Base-by-base conservation (phyloP, 2,113 vertebrate genomes). In the Psilopsiagon aurifrons region DNA sequence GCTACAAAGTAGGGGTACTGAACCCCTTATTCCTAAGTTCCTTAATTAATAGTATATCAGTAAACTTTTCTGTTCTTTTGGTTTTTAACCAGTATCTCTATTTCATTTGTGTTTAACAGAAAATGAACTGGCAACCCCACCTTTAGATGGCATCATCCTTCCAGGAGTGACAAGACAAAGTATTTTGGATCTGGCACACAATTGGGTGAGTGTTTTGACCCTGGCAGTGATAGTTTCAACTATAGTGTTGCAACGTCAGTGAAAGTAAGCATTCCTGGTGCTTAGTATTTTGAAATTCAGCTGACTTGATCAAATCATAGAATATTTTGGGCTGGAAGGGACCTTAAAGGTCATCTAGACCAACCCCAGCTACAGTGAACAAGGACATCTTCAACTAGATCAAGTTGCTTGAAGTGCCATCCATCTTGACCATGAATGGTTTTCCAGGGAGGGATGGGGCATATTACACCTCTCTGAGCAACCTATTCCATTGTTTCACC, bases 81-180 rank as follows among this genome's bases (percentile, higher is more conserved):
- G 35, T 88, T 88, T 88, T 70, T 14, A 51, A 69, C 39, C 8
- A 12, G 0, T 37, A 20, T n/a, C 94, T 82, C 24, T 74, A 10
- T 73, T 92, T 78, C 13, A 76, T 55, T 83, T 69, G n/a, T 64
- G 33, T 66, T 92, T 97, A 82, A 78, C 94, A 99, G 99, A 99
- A 83, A 97, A 99, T 92, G 99, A 99, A 66, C 98, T 99, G 83
- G 98, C 98, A 57, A 99, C 99, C 5, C 98, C 99, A 74, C 99
- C 99, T 17, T 98, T 99, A 94, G 99, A 99, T 96, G 99, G 99
- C 81, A 97, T 99, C 96, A 99, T 99, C 76, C 98, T 99, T 66
- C 99, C 99, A 29, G 99, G 99, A 66, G 98, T 99, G 84, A 99
- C 98, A 7, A 97, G 99, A 55, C 98, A 98, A 95, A 99, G 99